Base-by-base conservation (phyloP, 2,888 invertebrate species). In the Resseliella maxima region DNA sequence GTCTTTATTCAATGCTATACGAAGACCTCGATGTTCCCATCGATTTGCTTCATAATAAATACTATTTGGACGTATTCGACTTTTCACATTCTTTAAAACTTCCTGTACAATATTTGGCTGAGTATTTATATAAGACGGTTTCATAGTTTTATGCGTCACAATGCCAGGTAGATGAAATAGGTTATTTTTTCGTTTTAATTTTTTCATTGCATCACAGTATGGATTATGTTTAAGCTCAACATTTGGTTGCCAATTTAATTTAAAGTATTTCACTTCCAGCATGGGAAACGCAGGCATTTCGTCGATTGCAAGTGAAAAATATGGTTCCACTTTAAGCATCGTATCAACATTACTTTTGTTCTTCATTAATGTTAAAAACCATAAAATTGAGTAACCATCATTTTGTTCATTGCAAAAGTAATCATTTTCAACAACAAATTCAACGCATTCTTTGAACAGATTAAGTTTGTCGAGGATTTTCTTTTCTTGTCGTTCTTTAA, bases 401-500 rank as follows among this genome's bases (percentile, higher is more conserved):
- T 24, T 38, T 83, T 83, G 83, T 83, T 85, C 85, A 18, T 45
- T 27, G 45, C 45, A 41, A 85, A 85, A 85, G 18, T 85, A 85
- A 24, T 85, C 85, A n/a, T 85, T 45, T 12, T 24, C 31, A 41
- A 46, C 85, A 18, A 46, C 45, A 31, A 85, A 85, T 85, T 24
- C 27, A 2, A 85, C 31, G 31, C 85, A 85, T 85, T 85, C 85
- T 24, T 45, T n/a, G 45, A 85, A 85, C 27, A 85, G 10, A 12
- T 41, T 46, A 46, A 15, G 31, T 31, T 85, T 85, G 1, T 45
- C 24, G 18, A 85, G 10, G 27, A 45, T 85, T 38, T 85, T 85
- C 31, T 41, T 41, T 15, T 41, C 38, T 46, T 15, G 21, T 27
- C 38, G 21, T 1, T 85, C 45, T 2, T 85, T 85, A 15, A 45